Evolutionary conservation across 1,140 invertebrate genomes (phyloP).

Genomic region (Sycophaga agraensis): DNA sequence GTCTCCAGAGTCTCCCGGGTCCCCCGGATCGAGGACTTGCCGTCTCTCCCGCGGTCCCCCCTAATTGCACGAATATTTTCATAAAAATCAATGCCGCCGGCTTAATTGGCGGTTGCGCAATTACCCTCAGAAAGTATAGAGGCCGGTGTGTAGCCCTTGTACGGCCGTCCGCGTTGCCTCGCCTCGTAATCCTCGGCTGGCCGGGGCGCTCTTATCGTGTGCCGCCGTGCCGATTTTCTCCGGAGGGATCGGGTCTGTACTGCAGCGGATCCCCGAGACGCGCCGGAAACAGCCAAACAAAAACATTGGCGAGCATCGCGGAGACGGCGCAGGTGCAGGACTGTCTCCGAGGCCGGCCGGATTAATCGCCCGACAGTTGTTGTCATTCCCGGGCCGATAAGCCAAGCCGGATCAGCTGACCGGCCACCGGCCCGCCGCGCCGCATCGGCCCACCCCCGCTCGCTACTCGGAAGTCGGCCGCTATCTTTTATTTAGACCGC

Average conservation of each 20-base stretch:
- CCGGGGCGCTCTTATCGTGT: no score
- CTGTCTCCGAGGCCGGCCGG: no score
- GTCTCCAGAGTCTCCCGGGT: no score
- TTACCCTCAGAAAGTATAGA: slow-evolving; percentile 12
- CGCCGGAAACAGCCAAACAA: no score
- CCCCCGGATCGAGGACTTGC: no score
- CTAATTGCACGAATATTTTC: slow-evolving; percentile 10
- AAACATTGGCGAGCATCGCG: no score
- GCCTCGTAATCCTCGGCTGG: no score
- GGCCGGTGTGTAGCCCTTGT: neutral
- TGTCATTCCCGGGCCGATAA: slow-evolving; percentile 39
- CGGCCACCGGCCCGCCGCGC: slow-evolving; percentile 4
- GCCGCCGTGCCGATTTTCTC: no score
- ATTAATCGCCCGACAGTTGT: slow-evolving; percentile 34
- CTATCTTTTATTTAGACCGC: slow-evolving; percentile 10
- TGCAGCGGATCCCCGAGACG: no score
- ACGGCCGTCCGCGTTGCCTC: no score
- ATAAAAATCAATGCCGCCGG: slow-evolving; percentile 8
- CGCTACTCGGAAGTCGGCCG: neutral
- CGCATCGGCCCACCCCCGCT: neutral
- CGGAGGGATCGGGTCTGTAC: no score
- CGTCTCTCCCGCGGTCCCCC: neutral
- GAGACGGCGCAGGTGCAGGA: no score
- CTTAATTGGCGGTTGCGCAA: slow-evolving; percentile 15
- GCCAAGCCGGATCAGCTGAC: slow-evolving; percentile 8